phyloP scores from a whole-genome alignment of 1,140 invertebrate genomes.

The Ctenoplectra terminalis region DNA sequence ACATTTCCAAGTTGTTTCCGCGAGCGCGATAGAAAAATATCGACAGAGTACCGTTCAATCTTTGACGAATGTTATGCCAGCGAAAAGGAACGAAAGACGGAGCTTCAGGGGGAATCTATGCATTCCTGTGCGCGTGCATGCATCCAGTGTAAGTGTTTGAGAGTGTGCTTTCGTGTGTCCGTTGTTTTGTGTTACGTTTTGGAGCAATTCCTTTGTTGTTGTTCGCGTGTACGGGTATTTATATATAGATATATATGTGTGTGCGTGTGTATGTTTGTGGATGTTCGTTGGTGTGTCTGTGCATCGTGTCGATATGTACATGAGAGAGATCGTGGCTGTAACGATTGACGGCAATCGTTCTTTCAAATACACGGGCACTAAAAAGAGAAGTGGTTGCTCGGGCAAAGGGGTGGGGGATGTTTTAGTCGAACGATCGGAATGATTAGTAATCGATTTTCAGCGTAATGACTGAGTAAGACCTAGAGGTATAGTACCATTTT shows the following conservation, averaged over 20 bases:
- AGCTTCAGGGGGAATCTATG: constrained; percentile 23
- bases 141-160: constrained; percentile 27
- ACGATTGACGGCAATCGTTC: constrained; percentile 52
- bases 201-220: neutral
- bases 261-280: neutral
- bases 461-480: constrained; percentile 83
- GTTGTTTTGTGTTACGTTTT: constrained; percentile 18
- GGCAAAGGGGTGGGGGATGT: constrained; percentile 49
- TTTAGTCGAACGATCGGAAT: constrained; percentile 58
- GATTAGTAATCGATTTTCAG: constrained; percentile 72
- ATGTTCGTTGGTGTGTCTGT: constrained; percentile 7
- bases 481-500: constrained; percentile 94
- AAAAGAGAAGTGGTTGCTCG: constrained; percentile 58
- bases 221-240: constrained; percentile 28
- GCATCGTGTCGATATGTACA: constrained; percentile 39
- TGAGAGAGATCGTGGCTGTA: constrained; percentile 37
- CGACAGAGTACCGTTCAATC: neutral
- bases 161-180: constrained; percentile 32
- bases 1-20: too few relatives aligned
- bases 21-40: neutral
- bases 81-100: constrained; percentile 22
- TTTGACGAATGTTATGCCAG: constrained; percentile 15
- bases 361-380: constrained; percentile 60
- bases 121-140: constrained; percentile 68
- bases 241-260: too few relatives aligned